Conservation (phyloP, 2,797 vertebrate genomes). For the Lindbergichthys nudifrons region DNA sequence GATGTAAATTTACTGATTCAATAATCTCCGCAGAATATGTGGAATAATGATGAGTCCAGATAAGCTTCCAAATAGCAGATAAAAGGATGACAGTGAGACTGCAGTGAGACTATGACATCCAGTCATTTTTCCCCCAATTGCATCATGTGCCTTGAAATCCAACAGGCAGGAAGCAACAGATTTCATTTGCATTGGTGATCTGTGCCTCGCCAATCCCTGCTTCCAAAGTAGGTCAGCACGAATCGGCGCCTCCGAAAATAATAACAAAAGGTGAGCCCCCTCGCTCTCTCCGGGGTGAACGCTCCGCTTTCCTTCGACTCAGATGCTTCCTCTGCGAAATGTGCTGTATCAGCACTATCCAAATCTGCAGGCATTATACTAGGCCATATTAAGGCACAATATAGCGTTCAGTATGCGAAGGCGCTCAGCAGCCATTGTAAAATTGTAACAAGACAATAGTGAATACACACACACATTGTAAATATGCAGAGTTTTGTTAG, state of each 20-base stretch:
- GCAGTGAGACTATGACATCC: conserved; percentile 20
- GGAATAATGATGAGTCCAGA: conserved; percentile 26
- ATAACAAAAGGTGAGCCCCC: conserved; percentile 80
- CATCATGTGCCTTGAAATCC: conserved; percentile 67
- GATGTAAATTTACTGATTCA: conserved; percentile 39
- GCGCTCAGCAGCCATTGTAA: conserved; percentile 64
- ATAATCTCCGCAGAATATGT: conserved; percentile 23
- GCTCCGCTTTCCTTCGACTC: conserved; percentile 42
- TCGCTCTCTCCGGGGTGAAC: conserved; percentile 64
- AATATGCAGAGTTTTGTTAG: conserved; percentile 76
- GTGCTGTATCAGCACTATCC: conserved; percentile 69
- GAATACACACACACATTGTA: conserved; percentile 59
- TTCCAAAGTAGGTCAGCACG: conserved; percentile 80
- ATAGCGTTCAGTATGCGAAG: conserved; percentile 55
- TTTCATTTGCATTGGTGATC: conserved; percentile 73
- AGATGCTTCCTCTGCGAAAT: conserved; percentile 57
- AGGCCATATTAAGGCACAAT: conserved; percentile 64
- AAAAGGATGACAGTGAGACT: conserved; percentile 30
- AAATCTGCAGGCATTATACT: conserved; percentile 67
- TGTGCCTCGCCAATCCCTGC: conserved; percentile 64
- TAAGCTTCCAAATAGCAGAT: conserved; percentile 36
- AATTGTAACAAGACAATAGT: conserved; percentile 75
- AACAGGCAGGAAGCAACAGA: conserved; percentile 77
- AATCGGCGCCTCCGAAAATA: conserved; percentile 77
- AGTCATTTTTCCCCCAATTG: conserved; percentile 38